These are phyloP conservation scores for Thunnus thynnus DNA, from an alignment of 2,113 vertebrate species.

Conservation along the genomic window DNA sequence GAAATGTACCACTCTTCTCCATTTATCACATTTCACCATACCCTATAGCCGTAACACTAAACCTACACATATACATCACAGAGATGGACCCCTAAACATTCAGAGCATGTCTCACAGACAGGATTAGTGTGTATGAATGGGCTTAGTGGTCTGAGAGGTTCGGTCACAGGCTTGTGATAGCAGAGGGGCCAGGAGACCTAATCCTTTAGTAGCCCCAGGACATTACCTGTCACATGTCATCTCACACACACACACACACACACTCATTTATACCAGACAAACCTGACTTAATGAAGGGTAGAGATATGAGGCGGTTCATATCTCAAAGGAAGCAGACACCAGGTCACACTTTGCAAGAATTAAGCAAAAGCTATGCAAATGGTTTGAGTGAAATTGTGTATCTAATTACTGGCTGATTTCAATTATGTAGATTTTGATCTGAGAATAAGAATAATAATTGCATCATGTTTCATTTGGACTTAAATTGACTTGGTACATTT, in stretches of 20 bases:
- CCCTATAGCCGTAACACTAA: too few species aligned
- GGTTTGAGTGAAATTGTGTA: neutral
- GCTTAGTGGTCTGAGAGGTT: slow-evolving; percentile 19
- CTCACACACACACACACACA: slow-evolving; percentile 32
- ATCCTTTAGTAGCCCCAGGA: slow-evolving; percentile 38
- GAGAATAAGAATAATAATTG: neutral
- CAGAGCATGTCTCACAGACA: slow-evolving; percentile 12
- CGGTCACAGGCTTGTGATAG: slow-evolving; percentile 24
- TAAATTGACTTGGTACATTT: neutral
- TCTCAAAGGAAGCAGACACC: neutral
- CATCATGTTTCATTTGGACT: neutral
- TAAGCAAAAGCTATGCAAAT: neutral
- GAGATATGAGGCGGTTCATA: neutral
- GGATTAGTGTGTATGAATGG: slow-evolving; percentile 41
- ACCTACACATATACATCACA: neutral
- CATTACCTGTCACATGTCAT: slow-evolving; percentile 55
- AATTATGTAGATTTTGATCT: neutral
- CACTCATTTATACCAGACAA: neutral
- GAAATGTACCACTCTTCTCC: too few species aligned
- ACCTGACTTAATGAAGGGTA: neutral
- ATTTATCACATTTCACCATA: neutral
- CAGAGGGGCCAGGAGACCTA: slow-evolving; percentile 22
- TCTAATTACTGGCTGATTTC: neutral
- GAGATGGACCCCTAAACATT: neutral
- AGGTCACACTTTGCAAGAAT: neutral